Evolutionary conservation across 2,113 vertebrate genomes (phyloP).

Genomic region (Misgurnus mizolepis): DNA sequence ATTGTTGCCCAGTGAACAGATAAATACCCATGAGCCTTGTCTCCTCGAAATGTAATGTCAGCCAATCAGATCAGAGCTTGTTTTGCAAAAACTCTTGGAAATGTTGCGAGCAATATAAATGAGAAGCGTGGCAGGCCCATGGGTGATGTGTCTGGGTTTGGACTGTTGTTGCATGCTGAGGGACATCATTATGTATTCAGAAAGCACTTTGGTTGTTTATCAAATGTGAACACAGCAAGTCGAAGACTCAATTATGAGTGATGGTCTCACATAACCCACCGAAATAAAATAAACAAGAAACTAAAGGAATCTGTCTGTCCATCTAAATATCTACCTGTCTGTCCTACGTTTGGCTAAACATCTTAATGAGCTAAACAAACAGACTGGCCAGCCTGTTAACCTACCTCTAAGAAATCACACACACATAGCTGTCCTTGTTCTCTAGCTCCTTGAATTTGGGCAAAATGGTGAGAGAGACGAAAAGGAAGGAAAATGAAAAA

Average conservation of each 20-base stretch:
- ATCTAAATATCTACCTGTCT: background rate
- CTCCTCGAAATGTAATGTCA: background rate
- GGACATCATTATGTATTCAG: background rate
- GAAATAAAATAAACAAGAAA: background rate
- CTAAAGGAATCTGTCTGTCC: background rate
- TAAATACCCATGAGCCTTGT: background rate
- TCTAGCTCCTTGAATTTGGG: slow-evolving; percentile 14
- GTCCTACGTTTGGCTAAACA: slow-evolving; percentile 36
- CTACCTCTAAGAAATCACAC: background rate
- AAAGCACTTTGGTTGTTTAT: background rate
- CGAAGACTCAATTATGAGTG: background rate
- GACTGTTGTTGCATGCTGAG: background rate
- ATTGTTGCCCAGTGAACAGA: too few species aligned
- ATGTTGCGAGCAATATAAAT: background rate
- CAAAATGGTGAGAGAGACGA: background rate
- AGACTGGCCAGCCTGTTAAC: slow-evolving; percentile 1
- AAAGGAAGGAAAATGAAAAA: background rate
- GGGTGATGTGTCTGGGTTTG: background rate
- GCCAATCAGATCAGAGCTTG: background rate
- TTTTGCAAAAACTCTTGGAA: background rate
- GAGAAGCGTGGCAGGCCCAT: background rate
- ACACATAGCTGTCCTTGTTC: slow-evolving; percentile 25
- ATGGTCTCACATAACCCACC: background rate
- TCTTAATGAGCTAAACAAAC: slow-evolving; percentile 47
- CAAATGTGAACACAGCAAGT: background rate